phyloP scores from a whole-genome alignment of 1,140 invertebrate genomes.

The Drosophila yakuba region DNA sequence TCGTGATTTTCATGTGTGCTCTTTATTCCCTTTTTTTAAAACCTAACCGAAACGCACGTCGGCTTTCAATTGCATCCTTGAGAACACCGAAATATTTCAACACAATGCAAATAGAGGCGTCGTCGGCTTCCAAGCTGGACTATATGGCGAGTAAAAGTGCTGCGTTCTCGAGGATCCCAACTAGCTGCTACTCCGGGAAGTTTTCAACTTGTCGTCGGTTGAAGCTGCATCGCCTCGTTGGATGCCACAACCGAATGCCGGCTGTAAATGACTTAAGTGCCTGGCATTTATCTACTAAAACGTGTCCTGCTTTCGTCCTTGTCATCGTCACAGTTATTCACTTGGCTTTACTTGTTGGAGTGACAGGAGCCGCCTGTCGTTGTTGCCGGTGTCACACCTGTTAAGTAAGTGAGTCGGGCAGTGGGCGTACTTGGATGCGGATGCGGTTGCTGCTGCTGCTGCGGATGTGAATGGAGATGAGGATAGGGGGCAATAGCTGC shows the following conservation, averaged over 20 bases:
- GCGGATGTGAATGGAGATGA: not conserved
- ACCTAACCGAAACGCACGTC: no score
- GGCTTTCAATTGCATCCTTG: no score
- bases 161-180: not conserved
- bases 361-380: conserved; percentile 10
- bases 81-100: no score
- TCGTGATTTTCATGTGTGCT: no score
- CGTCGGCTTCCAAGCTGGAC: not conserved
- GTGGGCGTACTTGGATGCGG: not conserved
- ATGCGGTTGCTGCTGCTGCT: no score
- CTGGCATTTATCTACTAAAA: conserved; percentile 77
- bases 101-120: no score
- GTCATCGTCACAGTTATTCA: conserved; percentile 56
- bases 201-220: conserved; percentile 6
- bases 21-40: no score
- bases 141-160: not conserved
- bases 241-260: conserved; percentile 42
- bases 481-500: conserved; percentile 4
- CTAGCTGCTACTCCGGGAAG: not conserved
- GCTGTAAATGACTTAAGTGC: conserved; percentile 78
- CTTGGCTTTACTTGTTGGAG: conserved; percentile 42
- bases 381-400: conserved; percentile 60
- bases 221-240: conserved; percentile 9
- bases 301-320: conserved; percentile 49
- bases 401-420: conserved; percentile 38